phyloP scores from a whole-genome alignment of 2,797 vertebrate species.

The Potorous gilbertii region DNA sequence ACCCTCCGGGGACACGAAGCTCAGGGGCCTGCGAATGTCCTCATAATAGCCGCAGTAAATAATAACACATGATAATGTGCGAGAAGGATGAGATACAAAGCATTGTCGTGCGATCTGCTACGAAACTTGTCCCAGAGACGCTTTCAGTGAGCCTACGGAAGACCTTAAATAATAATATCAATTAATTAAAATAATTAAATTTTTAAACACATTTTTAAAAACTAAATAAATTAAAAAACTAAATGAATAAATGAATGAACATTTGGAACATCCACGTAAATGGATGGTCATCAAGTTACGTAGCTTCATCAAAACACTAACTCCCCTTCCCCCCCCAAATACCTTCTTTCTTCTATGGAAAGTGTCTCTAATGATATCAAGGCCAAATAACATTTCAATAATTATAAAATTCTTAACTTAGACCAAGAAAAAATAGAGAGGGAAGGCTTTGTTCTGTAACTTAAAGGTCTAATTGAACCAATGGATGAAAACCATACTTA shows the following conservation, averaged over 20 bases:
- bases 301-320: not conserved
- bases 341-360: not conserved
- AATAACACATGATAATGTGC: not conserved
- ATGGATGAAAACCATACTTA: not conserved
- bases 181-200: no score
- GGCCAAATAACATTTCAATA: not conserved
- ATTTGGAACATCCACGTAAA: not conserved
- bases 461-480: not conserved
- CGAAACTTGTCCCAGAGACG: not conserved
- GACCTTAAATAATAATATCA: not conserved
- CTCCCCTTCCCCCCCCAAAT: not conserved
- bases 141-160: not conserved
- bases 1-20: not conserved
- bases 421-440: not conserved
- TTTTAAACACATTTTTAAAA: no score
- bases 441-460: not conserved
- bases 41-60: not conserved
- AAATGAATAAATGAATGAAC: no score
- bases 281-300: not conserved
- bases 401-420: not conserved
- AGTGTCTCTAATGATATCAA: not conserved
- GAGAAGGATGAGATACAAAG: not conserved
- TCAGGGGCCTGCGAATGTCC: not conserved
- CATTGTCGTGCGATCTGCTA: not conserved
- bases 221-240: no score